Evolutionary conservation across 2,797 vertebrate species (phyloP), one percentile per base, ranked within the genome.

Genomic region (Sebastes wilsoni): DNA sequence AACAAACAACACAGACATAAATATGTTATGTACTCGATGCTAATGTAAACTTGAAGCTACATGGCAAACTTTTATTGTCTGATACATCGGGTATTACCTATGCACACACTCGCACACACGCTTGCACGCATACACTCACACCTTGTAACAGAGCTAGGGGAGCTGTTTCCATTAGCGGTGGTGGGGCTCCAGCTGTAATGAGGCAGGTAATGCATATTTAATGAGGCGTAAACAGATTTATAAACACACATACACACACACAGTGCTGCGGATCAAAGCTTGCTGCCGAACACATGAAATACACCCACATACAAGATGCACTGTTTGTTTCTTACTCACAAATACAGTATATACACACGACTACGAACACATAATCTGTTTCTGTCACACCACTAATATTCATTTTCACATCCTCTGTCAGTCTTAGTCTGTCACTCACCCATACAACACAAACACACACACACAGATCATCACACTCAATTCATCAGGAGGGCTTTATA

Each of bases 131-230:
- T 49, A 65, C 71, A 85, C 77, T 77, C 83, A 82, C 87, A 93
- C 90, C 89, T 91, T 89, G 81, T 86, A 85, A 86, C 28, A 80
- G 84, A 87, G 80, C 86, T 84, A 88, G 66, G 86, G 88, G 89
- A 89, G 84, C 81, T 81, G 88, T 89, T 92, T 85, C 87, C 84
- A 91, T 92, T 91, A 91, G 82, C 86, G 75, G 79, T 93, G 78
- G 82, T 88, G 91, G 86, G 88, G 88, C 88, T 93, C 82, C 87
- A 88, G 92, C 89, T 90, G 92, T 95, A 96, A 95, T 95, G 95
- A 96, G 94, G 92, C 94, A 95, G 94, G 93, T 95, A 96, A 96
- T 96, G 93, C 94, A 96, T 95, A 96, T 95, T 95, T 95, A 95
- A 96, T 96, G 95, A 96, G 93, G 94, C 92, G 73, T 94, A 93